Evolutionary conservation across 2,888 invertebrate species (phyloP).

Genomic region (Heliconius sara): DNA sequence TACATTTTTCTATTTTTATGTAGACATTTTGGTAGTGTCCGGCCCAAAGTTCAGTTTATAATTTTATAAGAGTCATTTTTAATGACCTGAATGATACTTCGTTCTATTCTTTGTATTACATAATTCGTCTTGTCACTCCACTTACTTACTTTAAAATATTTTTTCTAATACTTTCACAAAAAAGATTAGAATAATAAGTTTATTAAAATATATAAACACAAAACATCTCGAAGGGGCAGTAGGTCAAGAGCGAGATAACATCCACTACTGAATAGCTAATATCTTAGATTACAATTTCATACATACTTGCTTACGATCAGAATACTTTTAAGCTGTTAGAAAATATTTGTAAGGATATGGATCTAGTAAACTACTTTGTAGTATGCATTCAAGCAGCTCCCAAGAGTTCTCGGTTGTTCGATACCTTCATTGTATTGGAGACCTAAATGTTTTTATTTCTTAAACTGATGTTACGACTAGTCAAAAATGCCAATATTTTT

Average conservation of each 20-base stretch:
- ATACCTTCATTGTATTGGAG: too few species aligned
- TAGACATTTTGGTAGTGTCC: too few species aligned
- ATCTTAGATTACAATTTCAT: conserved; percentile 6
- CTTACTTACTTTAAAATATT: too few species aligned
- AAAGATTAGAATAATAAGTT: neutral
- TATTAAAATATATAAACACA: neutral
- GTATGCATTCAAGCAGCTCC: neutral
- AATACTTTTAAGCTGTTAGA: neutral
- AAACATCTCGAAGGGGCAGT: conserved; percentile 26
- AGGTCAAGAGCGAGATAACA: conserved; percentile 39
- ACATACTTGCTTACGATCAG: neutral
- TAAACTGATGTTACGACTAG: neutral
- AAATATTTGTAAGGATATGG: neutral
- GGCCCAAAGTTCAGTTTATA: too few species aligned
- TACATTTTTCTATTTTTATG: too few species aligned
- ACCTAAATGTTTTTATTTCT: neutral
- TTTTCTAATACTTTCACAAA: too few species aligned
- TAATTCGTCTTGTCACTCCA: too few species aligned
- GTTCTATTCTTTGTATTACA: too few species aligned
- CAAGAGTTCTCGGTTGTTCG: neutral
- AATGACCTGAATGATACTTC: too few species aligned
- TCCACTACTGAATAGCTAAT: conserved; percentile 8
- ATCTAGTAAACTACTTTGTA: neutral
- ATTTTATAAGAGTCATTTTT: too few species aligned
- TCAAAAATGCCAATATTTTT: neutral